Conservation (phyloP, 2,888 invertebrate genomes). For the Drosophila melanocephala region DNA sequence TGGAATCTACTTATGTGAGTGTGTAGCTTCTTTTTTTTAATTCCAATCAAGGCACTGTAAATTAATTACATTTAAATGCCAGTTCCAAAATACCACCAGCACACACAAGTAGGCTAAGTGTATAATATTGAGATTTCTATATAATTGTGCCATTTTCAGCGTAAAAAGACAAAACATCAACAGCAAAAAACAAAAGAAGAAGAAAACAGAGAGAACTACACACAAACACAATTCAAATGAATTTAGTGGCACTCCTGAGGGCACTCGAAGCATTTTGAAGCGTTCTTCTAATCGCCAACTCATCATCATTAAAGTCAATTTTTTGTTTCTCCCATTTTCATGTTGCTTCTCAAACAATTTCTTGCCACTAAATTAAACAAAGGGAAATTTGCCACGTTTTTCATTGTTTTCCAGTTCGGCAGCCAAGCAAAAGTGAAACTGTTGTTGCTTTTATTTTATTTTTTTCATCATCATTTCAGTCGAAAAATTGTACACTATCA, state of each 20-base stretch:
- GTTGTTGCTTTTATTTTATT: conserved; percentile 48
- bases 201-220: conserved; percentile 25
- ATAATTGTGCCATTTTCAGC: conserved; percentile 71
- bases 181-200: conserved; percentile 12
- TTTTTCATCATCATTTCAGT: conserved; percentile 48
- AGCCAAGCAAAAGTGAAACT: conserved; percentile 70
- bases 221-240: conserved; percentile 64
- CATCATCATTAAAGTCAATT: conserved; percentile 84
- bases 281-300: conserved; percentile 82
- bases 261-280: conserved; percentile 49
- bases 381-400: conserved; percentile 82
- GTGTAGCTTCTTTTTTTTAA: conserved; percentile 10
- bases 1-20: conserved; percentile 38
- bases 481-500: conserved; percentile 43
- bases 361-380: conserved; percentile 77
- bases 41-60: conserved; percentile 50
- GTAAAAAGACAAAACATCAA: conserved; percentile 54
- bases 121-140: conserved; percentile 52
- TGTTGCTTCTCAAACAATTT: conserved; percentile 60
- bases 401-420: conserved; percentile 69
- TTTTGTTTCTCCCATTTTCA: conserved; percentile 60
- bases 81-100: conserved; percentile 33
- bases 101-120: conserved; percentile 8
- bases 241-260: conserved; percentile 62
- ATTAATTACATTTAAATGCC: conserved; percentile 71